Conservation (phyloP, 2,888 invertebrate species). For the Copidosoma aretas region DNA sequence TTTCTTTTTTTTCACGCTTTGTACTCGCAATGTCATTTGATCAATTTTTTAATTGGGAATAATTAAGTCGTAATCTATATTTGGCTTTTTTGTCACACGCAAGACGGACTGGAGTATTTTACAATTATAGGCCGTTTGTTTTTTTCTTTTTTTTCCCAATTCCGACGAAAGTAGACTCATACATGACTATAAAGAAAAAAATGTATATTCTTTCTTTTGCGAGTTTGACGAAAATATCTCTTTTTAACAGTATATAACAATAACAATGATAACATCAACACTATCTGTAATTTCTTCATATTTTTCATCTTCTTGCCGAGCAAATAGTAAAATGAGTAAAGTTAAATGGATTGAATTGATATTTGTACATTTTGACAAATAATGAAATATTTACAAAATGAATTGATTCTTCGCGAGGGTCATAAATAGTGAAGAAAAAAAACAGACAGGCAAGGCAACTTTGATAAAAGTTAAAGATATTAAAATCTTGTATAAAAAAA, state of each 20-base stretch:
- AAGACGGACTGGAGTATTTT: not conserved
- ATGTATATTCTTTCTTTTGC: not conserved
- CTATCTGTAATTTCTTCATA: constrained; percentile 4
- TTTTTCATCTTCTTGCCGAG: constrained; percentile 13
- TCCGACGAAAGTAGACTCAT: constrained; percentile 31
- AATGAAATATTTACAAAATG: constrained; percentile 38
- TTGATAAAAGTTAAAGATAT: constrained; percentile 29
- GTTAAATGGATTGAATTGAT: constrained; percentile 27
- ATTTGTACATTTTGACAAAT: constrained; percentile 13
- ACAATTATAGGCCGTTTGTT: constrained; percentile 23
- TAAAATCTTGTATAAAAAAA: constrained; percentile 32
- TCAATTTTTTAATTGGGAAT: constrained; percentile 19
- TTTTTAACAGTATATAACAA: constrained; percentile 27
- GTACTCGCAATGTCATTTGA: constrained; percentile 1
- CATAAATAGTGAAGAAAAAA: constrained; percentile 12
- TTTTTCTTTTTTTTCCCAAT: constrained; percentile 28
- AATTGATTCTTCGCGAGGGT: constrained; percentile 13
- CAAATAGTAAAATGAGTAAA: constrained; percentile 9
- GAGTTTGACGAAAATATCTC: constrained; percentile 8
- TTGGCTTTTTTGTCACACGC: constrained; percentile 8
- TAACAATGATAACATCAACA: constrained; percentile 27
- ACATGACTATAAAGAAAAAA: constrained; percentile 9
- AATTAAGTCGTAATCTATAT: not conserved
- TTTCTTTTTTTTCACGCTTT: constrained; percentile 19
- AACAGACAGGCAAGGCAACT: constrained; percentile 26